These are phyloP conservation scores for Orbicella faveolata DNA, from an alignment of 64 coral and sea anemone species.

Conservation along the genomic window DNA sequence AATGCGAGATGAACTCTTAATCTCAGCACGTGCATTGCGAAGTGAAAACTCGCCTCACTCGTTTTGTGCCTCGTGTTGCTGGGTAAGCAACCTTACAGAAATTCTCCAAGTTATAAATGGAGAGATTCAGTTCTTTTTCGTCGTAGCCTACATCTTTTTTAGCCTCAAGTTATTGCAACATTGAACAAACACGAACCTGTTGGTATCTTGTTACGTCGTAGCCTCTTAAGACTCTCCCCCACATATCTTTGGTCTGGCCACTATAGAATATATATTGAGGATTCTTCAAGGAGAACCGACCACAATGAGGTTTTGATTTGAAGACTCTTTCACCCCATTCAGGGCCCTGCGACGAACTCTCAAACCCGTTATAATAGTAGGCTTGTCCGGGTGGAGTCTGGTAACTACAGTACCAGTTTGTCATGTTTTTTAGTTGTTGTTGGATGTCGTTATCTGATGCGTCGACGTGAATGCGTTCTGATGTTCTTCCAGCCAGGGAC, in stretches of 20 bases:
- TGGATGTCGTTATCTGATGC: constrained; percentile 27
- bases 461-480: constrained; percentile 47
- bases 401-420: constrained; percentile 60
- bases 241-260: constrained; percentile 38
- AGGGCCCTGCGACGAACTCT: not conserved
- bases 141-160: too few relatives aligned
- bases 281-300: constrained; percentile 58
- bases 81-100: too few relatives aligned
- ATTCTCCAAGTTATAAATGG: too few relatives aligned
- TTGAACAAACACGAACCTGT: constrained; percentile 29
- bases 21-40: too few relatives aligned
- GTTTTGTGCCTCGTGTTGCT: too few relatives aligned
- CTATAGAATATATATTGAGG: constrained; percentile 36
- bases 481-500: constrained; percentile 36
- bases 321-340: constrained; percentile 51
- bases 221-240: constrained; percentile 33
- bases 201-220: constrained; percentile 55
- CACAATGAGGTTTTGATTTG: constrained; percentile 40
- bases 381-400: constrained; percentile 28
- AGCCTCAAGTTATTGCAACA: not conserved
- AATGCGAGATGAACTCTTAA: too few relatives aligned
- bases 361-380: constrained; percentile 77
- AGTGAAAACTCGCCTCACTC: too few relatives aligned
- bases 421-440: constrained; percentile 48
- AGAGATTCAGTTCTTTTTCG: too few relatives aligned